Evolutionary conservation across 1,140 invertebrate genomes (phyloP).

Genomic region (Hyles euphorbiae): DNA sequence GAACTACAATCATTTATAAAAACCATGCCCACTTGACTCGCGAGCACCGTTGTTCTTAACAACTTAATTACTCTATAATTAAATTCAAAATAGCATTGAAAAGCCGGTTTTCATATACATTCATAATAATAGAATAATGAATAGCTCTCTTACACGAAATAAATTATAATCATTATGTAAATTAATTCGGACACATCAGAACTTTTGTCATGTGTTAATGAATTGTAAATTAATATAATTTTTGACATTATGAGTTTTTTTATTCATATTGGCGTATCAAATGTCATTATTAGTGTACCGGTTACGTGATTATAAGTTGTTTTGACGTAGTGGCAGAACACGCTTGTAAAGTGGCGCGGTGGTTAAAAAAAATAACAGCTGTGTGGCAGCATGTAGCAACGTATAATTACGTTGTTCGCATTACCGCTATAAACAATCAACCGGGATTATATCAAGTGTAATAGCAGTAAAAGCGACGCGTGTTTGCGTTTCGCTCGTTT

Average conservation of each 20-base stretch:
- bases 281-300: too few species aligned
- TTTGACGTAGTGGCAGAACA: too few species aligned
- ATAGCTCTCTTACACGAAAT: not conserved
- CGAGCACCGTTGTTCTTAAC: not conserved
- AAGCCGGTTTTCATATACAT: not conserved
- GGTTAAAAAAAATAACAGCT: conserved; percentile 19
- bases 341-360: too few species aligned
- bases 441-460: conserved; percentile 7
- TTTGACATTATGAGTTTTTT: too few species aligned
- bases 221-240: too few species aligned
- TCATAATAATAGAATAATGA: not conserved
- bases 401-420: conserved; percentile 45
- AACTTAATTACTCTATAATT: conserved; percentile 4
- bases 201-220: too few species aligned
- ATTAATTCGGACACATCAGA: not conserved
- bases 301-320: too few species aligned
- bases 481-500: conserved; percentile 37
- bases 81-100: conserved; percentile 6
- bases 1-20: too few species aligned
- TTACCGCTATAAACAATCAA: too few species aligned
- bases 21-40: not conserved
- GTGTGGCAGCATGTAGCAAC: conserved; percentile 30
- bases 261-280: too few species aligned
- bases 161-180: not conserved
- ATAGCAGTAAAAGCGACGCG: conserved; percentile 34